Evolutionary conservation across 1,140 invertebrate genomes (phyloP).

Genomic region (Agraylea sexmaculata): DNA sequence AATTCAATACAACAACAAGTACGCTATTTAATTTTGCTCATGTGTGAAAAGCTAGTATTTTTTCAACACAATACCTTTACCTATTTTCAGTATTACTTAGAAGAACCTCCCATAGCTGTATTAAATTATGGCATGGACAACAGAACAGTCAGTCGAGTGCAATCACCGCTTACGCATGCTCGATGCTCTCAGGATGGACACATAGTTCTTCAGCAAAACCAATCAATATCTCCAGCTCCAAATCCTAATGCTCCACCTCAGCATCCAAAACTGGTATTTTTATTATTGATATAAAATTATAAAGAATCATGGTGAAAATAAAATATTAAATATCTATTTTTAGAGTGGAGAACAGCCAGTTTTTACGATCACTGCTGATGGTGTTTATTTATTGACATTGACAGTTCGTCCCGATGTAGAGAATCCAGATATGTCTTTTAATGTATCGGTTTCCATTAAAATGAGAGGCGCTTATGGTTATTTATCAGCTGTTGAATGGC

Average conservation of each 20-base stretch:
- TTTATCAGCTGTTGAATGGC: slow-evolving; percentile 64
- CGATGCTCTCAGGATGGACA: slow-evolving; percentile 9
- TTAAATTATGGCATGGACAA: slow-evolving; percentile 3
- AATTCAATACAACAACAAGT: background rate
- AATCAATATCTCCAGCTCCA: slow-evolving; percentile 2
- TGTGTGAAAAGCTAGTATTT: background rate
- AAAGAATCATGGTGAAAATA: slow-evolving; percentile 9
- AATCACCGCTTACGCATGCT: background rate
- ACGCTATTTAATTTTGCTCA: background rate
- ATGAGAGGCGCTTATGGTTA: slow-evolving; percentile 57
- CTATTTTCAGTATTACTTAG: slow-evolving; percentile 7
- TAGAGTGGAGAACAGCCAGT: slow-evolving; percentile 27
- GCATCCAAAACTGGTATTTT: slow-evolving; percentile 23
- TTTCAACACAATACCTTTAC: background rate
- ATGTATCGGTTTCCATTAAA: slow-evolving; percentile 45
- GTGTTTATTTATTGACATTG: slow-evolving; percentile 42
- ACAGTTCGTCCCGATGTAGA: slow-evolving; percentile 22
- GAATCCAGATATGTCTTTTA: slow-evolving; percentile 25
- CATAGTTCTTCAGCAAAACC: slow-evolving; percentile 4
- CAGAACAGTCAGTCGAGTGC: slow-evolving; percentile 4
- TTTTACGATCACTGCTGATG: slow-evolving; percentile 37
- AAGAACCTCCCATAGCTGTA: background rate
- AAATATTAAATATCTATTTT: slow-evolving; percentile 14
- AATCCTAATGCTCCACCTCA: slow-evolving; percentile 5
- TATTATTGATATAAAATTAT: slow-evolving; percentile 23